phyloP scores from a whole-genome alignment of 2,888 invertebrate species.

The Epiblema foenella region DNA sequence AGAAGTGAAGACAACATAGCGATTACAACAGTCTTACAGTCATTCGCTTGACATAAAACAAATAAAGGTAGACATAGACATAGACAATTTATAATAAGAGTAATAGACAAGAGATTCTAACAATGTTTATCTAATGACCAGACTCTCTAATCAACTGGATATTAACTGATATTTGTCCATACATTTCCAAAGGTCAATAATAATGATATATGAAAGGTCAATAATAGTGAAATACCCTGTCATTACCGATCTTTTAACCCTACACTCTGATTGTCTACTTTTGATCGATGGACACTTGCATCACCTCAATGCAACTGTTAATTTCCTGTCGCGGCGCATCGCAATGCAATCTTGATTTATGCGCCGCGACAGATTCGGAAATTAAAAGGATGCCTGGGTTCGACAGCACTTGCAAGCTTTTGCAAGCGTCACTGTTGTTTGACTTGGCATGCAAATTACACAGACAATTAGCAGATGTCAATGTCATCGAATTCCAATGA shows the following conservation, averaged over 20 bases:
- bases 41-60: too few species aligned
- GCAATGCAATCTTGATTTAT: slow-evolving; percentile 27
- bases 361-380: slow-evolving; percentile 27
- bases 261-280: slow-evolving; percentile 10
- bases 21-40: too few species aligned
- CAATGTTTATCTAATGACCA: too few species aligned
- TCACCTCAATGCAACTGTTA: slow-evolving; percentile 25
- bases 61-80: too few species aligned
- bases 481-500: neutral
- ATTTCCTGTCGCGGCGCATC: slow-evolving; percentile 33
- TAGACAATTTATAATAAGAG: too few species aligned
- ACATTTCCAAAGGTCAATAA: too few species aligned
- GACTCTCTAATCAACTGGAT: too few species aligned
- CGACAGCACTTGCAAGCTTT: neutral
- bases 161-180: too few species aligned
- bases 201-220: neutral
- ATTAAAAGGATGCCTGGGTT: slow-evolving; percentile 21
- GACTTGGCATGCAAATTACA: neutral
- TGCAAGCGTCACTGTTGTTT: neutral
- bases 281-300: slow-evolving; percentile 32
- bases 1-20: too few species aligned
- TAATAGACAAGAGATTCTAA: too few species aligned
- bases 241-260: slow-evolving; percentile 13
- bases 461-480: slow-evolving; percentile 11
- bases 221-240: neutral